Percentiles rank a stretch among this genome's conserved stretches.
phyloP scores from a whole-genome alignment of 2,888 invertebrate species.

The Lasioglossum leucozonium region DNA sequence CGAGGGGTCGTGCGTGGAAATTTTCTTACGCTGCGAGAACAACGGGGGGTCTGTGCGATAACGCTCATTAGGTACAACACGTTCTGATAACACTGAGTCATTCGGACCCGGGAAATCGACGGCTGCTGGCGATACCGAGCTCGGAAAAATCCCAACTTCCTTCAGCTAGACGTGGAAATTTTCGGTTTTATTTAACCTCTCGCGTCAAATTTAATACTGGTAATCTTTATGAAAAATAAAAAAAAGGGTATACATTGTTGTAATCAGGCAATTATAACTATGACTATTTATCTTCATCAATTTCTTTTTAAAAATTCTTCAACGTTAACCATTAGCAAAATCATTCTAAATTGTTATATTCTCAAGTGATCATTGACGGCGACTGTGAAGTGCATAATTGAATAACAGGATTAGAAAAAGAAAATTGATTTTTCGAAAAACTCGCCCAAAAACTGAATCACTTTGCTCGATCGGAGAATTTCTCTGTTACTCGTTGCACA shows the following conservation, averaged over 20 bases:
- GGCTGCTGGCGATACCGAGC: not conserved
- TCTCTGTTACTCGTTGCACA: not conserved
- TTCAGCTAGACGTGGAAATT: not conserved
- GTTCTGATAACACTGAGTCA: not conserved
- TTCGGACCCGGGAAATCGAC: not conserved
- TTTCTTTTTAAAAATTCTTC: not conserved
- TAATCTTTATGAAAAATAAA: too few relatives aligned
- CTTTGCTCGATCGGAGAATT: constrained; percentile 5
- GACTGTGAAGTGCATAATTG: too few relatives aligned
- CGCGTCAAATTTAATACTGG: not conserved
- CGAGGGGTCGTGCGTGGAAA: not conserved
- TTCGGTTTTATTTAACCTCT: not conserved
- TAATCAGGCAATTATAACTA: too few relatives aligned
- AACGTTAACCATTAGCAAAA: not conserved
- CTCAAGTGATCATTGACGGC: too few relatives aligned
- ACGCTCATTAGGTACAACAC: not conserved
- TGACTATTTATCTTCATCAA: too few relatives aligned
- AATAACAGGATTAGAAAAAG: too few relatives aligned
- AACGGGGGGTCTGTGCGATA: constrained; percentile 5
- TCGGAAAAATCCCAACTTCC: not conserved
- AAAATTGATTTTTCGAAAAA: not conserved
- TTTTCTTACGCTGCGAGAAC: not conserved
- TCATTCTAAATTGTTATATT: not conserved
- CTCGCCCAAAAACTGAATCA: not conserved
- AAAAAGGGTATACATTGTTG: too few relatives aligned